Conservation (phyloP, 2,797 vertebrate genomes). For the Lophotriccus pileatus region DNA sequence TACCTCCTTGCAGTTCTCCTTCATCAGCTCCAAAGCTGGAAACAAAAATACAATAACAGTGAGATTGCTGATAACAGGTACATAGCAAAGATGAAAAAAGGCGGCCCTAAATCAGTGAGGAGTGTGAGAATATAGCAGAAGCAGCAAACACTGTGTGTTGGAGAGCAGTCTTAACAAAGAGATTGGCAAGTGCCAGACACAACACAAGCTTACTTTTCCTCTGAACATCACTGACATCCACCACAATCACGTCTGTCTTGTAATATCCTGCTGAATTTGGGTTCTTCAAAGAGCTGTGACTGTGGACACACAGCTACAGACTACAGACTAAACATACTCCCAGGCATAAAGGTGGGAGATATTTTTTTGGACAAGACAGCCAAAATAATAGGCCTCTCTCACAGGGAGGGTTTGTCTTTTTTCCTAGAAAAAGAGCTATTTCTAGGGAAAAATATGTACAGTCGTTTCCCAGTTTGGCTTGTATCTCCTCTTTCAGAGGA, state of each 20-base stretch:
- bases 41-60: background rate
- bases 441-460: background rate
- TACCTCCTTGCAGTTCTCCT: background rate
- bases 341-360: background rate
- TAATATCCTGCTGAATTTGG: background rate
- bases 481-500: background rate
- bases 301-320: background rate
- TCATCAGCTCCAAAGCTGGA: background rate
- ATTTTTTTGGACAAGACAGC: background rate
- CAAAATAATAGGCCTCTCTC: background rate
- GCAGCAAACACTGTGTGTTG: background rate
- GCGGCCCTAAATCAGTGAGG: background rate
- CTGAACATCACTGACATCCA: background rate
- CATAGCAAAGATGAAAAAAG: background rate
- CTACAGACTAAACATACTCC: background rate
- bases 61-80: background rate
- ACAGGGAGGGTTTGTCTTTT: accelerated
- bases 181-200: accelerated
- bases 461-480: background rate
- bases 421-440: background rate
- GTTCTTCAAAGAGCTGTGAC: background rate
- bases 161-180: background rate
- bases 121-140: background rate
- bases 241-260: background rate
- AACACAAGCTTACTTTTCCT: background rate